Base-by-base conservation (phyloP, 2,113 vertebrate species). In the Toxotes jaculatrix region DNA sequence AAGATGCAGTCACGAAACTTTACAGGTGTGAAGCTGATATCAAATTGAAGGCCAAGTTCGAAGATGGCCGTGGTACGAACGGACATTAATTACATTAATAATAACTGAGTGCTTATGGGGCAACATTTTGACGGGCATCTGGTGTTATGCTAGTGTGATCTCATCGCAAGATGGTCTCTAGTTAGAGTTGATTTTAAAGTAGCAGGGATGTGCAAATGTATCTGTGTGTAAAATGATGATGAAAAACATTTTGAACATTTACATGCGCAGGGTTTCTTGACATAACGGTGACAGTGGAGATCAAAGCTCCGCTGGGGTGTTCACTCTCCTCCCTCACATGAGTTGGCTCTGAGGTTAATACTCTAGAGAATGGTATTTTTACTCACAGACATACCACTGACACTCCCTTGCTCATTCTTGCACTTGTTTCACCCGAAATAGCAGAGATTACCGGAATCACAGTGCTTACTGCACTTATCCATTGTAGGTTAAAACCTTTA, bases 401-500 rank as follows among this genome's bases (percentile, higher is more conserved):
- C 63, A 38, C 57, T 77, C 63, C 53, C 72, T 68, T 40, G 64
- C 72, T 74, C 38, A 51, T 64, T 53, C 75, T 67, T 49, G 14
- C 84, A 59, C 75, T 80, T 74, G 77, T 86, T 88, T 84, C 68
- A 79, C 89, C 87, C 89, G 57, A 89, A 90, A 91, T 91, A 91
- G 83, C 88, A 80, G 78, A 90, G 86, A 91, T 94, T 88, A 92
- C 88, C 56, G 84, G 91, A 92, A 90, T 88, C 78, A 62, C 77
- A 72, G 77, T 88, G 89, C 83, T 89, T 77, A 77, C 85, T 77
- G 80, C 85, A 83, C 87, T 75, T 87, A 87, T 61, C 79, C 70
- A 70, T 79, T 77, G 85, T 72, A 87, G 83, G 93, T 93, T 93
- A 92, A 91, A 93, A 64, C 79, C 80, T 86, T 83, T 95, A 77